Evolutionary conservation across 2,113 vertebrate genomes (phyloP), one percentile per base, ranked within the genome.

Genomic region (Diglossa brunneiventris): DNA sequence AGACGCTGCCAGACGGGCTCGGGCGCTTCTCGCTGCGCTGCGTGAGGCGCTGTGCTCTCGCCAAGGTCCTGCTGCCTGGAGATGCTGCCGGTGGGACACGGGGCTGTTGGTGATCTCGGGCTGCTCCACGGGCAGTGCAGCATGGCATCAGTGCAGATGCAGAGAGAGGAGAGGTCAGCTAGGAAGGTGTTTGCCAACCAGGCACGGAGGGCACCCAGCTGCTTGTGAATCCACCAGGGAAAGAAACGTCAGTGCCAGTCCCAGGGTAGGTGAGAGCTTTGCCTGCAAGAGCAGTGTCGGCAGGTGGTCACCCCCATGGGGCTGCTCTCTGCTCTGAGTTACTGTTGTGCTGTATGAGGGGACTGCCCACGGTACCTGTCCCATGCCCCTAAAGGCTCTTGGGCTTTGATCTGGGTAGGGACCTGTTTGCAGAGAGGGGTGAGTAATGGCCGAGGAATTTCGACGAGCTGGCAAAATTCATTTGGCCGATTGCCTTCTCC

Each of bases 371-470:
- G 0, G 3, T n/a, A 11, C 3, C 1, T 30, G 37, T 35, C 55
- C 61, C 5, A 0, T 42, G 46, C 42, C 28, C 59, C 81, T 67
- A 50, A 70, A 77, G 50, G 39, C 81, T 75, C 30, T 63, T 49
- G 12, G 2, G 56, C 69, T 94, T 77, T 75, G 62, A 50, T 66
- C 64, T 3, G 18, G 28, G n/a, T 17, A 49, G 61, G 56, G 78
- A 89, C 81, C 42, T 84, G 42, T 91, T 91, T 89, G 84, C 74
- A 91, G 33, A 81, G 69, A 79, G 77, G 63, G 27, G 28, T 96
- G 93, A 96, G 81, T 95, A 96, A 96, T 3, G 5, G 44, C 74
- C 4, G 30, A 94, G 92, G 95, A 96, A 96, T 96, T 96, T 89
- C 5, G n/a, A 94, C 13, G 37, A 95, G 92, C 84, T 94, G 70